Percentiles rank a stretch among this genome's conserved stretches.
Conservation (phyloP, 2,797 vertebrate species). For the Hoplostethus mediterraneus region DNA sequence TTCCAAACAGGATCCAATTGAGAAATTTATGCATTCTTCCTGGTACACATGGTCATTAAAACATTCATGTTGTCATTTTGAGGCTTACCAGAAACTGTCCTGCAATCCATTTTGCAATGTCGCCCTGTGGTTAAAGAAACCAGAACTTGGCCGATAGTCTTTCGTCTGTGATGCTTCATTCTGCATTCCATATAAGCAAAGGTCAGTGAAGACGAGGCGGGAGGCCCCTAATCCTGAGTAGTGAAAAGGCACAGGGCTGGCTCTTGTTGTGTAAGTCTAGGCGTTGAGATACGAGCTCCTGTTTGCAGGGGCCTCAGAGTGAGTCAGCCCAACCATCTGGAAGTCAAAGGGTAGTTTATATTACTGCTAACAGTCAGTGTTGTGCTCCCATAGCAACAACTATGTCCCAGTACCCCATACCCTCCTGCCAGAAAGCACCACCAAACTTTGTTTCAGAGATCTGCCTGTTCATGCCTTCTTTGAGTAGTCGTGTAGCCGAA, state of each 20-base stretch:
- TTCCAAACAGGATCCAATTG: too few species aligned
- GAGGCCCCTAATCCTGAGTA: background rate
- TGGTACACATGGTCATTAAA: background rate
- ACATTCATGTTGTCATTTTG: background rate
- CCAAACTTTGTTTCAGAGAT: background rate
- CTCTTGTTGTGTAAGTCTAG: slow-evolving; percentile 23
- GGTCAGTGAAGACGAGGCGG: slow-evolving; percentile 4
- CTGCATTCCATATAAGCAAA: slow-evolving; percentile 12
- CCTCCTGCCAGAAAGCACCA: background rate
- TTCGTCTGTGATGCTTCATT: background rate
- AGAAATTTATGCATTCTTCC: background rate
- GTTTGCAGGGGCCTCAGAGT: slow-evolving; percentile 33
- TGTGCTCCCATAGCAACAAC: slow-evolving; percentile 28
- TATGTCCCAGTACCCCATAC: slow-evolving; percentile 2
- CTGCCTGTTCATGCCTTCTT: background rate
- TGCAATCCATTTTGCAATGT: background rate
- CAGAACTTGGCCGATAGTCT: background rate
- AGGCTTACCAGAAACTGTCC: background rate
- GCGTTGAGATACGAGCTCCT: slow-evolving; percentile 25
- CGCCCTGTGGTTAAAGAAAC: background rate
- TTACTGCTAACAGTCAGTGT: slow-evolving; percentile 30
- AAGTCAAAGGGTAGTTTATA: slow-evolving; percentile 61
- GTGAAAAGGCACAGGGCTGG: slow-evolving; percentile 18
- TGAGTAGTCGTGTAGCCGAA: background rate
- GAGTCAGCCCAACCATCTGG: slow-evolving; percentile 48